These are phyloP conservation scores for Cnemophilus loriae DNA, from an alignment of 2,113 vertebrate species.

Conservation along the genomic window DNA sequence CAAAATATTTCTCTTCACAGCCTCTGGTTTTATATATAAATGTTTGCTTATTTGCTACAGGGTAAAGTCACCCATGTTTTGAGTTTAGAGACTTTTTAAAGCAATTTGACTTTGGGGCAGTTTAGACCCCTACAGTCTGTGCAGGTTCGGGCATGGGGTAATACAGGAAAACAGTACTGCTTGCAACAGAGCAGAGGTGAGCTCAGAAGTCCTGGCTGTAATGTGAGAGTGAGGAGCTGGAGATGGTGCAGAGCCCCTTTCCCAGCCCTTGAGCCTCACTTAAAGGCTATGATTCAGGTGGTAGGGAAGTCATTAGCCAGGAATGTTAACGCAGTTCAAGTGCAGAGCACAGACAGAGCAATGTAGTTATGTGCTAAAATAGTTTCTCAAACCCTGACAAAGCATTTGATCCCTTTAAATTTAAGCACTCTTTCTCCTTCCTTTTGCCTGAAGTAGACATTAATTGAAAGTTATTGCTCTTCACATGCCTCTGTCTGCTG, in stretches of 20 bases:
- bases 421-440: background rate
- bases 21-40: background rate
- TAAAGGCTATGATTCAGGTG: background rate
- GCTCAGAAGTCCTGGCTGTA: background rate
- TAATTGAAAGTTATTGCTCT: conserved; percentile 1
- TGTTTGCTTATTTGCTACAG: background rate
- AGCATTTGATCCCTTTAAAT: conserved; percentile 1
- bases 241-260: background rate
- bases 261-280: background rate
- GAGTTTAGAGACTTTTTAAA: background rate
- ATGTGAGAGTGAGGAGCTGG: background rate
- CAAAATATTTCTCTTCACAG: background rate
- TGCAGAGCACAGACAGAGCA: background rate
- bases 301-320: background rate
- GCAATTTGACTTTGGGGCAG: background rate
- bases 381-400: background rate
- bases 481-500: background rate
- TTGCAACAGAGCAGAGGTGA: background rate
- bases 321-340: background rate
- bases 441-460: background rate
- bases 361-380: background rate
- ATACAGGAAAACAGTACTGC: background rate
- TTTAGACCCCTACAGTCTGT: background rate
- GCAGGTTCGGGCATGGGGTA: background rate
- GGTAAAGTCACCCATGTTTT: background rate